Evolutionary conservation across 2,113 vertebrate species (phyloP).

Genomic region (Plecotus auritus): DNA sequence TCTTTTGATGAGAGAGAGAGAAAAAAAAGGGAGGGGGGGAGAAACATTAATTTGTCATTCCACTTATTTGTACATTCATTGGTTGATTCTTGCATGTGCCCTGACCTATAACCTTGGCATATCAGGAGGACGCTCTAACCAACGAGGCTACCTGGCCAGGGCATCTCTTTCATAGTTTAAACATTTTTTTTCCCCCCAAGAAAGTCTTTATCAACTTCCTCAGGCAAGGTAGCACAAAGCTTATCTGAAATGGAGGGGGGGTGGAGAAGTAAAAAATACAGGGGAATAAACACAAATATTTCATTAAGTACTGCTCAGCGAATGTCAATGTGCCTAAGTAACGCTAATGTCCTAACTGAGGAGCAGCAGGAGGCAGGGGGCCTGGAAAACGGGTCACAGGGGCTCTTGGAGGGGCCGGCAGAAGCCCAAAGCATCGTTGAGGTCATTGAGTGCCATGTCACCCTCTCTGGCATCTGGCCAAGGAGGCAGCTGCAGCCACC

Average conservation of each 20-base stretch:
- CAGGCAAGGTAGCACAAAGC: neutral
- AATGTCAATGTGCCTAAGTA: neutral
- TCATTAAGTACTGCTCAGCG: neutral
- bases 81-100: neutral
- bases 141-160: neutral
- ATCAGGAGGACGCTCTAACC: neutral
- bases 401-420: rapidly evolving
- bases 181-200: neutral
- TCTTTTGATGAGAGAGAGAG: neutral
- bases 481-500: rapidly evolving
- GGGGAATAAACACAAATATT: neutral
- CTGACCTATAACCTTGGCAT: neutral
- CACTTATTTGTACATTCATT: neutral
- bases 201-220: neutral
- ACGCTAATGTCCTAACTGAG: neutral
- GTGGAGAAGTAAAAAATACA: neutral
- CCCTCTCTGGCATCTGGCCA: neutral
- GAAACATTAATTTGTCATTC: neutral
- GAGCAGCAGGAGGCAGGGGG: too few species aligned
- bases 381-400: neutral
- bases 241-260: neutral
- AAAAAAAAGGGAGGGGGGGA: rapidly evolving
- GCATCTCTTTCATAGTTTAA: neutral
- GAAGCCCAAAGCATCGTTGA: rapidly evolving
- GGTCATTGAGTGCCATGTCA: rapidly evolving